Evolutionary conservation across 2,888 invertebrate species (phyloP).

Genomic region (Girardia tigrina): DNA sequence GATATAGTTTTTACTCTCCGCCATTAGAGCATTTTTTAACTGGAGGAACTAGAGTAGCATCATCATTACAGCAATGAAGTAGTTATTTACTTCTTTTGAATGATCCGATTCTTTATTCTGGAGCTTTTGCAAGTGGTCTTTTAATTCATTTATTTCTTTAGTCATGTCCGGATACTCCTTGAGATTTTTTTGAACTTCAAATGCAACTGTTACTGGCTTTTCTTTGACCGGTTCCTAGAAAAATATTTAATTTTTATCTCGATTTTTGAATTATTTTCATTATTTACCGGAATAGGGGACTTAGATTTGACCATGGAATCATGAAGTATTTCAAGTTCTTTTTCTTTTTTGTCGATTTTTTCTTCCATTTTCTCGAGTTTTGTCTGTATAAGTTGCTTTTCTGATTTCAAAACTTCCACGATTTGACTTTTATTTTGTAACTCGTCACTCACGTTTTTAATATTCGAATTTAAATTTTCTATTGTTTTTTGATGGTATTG

Average conservation of each 20-base stretch:
- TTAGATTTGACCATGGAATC: too few species aligned
- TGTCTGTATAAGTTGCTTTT: background rate
- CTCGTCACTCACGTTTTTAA: background rate
- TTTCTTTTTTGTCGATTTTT: background rate
- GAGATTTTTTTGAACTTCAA: background rate
- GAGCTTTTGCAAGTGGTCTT: background rate
- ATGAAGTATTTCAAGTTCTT: background rate
- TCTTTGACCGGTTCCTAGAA: background rate
- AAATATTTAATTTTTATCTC: background rate
- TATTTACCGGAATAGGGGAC: too few species aligned
- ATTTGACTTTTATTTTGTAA: background rate
- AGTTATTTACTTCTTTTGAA: background rate
- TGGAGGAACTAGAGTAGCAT: background rate
- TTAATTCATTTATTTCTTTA: background rate
- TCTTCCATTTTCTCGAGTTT: background rate
- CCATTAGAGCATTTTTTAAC: background rate
- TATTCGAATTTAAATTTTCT: background rate
- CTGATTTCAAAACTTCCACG: background rate
- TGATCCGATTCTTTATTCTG: background rate
- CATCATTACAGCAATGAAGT: too few species aligned
- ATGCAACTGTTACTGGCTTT: background rate
- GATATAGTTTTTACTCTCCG: background rate
- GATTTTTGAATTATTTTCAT: too few species aligned
- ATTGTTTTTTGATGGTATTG: background rate
- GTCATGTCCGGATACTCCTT: background rate